Conservation (phyloP, 2,797 vertebrate genomes). For the Gobio occitaniae region DNA sequence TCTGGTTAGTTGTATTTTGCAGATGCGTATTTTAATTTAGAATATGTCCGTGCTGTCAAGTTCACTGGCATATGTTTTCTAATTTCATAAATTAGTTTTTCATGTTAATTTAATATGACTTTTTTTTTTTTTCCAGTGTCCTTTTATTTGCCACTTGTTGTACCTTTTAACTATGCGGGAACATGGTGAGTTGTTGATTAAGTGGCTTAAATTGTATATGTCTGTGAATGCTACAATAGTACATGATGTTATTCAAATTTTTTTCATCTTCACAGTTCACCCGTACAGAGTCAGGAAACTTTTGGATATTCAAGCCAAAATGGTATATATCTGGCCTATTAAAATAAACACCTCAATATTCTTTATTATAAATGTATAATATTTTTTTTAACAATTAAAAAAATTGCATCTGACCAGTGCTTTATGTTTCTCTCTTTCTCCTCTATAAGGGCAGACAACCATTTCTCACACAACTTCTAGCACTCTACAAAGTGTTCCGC, state of each 20-base stretch:
- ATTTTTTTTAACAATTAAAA: neutral
- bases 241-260: neutral
- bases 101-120: neutral
- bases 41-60: conserved; percentile 59
- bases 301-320: conserved; percentile 87
- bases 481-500: conserved; percentile 88
- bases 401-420: neutral
- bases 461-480: conserved; percentile 86
- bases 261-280: conserved; percentile 76
- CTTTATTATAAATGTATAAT: neutral
- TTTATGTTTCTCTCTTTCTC: conserved; percentile 55
- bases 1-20: conserved; percentile 75
- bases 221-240: neutral
- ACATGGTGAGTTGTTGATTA: conserved; percentile 79
- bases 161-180: conserved; percentile 92
- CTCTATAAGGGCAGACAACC: conserved; percentile 84
- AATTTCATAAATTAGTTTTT: neutral
- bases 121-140: conserved; percentile 81
- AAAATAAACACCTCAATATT: neutral
- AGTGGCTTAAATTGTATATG: neutral
- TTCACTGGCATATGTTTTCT: neutral
- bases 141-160: conserved; percentile 89
- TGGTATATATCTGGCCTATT: conserved; percentile 73
- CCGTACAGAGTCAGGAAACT: conserved; percentile 89
- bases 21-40: neutral